Evolutionary conservation across 2,113 vertebrate species (phyloP).

Genomic region (Chauna torquata): DNA sequence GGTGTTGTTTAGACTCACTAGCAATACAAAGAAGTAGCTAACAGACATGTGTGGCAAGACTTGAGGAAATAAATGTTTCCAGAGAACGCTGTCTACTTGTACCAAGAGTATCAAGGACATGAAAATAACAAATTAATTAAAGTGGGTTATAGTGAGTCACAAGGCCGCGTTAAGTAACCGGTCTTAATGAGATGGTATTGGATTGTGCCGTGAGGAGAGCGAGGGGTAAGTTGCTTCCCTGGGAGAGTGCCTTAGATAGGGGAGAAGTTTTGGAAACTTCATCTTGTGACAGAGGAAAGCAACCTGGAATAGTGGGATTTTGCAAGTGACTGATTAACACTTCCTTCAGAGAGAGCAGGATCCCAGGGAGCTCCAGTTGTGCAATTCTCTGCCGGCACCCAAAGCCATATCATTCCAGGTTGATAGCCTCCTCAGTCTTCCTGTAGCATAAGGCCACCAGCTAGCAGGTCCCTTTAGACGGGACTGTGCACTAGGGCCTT

Average conservation of each 20-base stretch:
- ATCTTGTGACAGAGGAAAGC: neutral
- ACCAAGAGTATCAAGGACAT: neutral
- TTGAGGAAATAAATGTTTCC: neutral
- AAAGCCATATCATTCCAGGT: neutral
- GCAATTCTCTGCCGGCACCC: neutral
- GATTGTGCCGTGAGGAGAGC: neutral
- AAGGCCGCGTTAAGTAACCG: neutral
- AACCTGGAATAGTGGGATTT: too few species aligned
- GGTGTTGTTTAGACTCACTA: constrained; percentile 41
- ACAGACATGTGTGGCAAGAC: neutral
- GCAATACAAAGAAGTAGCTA: constrained; percentile 23
- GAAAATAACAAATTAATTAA: constrained; percentile 14
- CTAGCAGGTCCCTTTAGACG: neutral
- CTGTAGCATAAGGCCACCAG: neutral
- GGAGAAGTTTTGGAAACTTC: neutral
- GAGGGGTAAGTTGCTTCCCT: accelerated
- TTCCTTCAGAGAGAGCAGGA: neutral
- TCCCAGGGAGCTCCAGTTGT: neutral
- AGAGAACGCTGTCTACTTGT: neutral
- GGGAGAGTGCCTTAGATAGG: neutral
- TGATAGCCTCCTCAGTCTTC: neutral
- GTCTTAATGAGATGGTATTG: neutral
- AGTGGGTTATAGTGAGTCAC: neutral
- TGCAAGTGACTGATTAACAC: neutral
- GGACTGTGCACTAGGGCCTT: neutral